Conservation (phyloP, 2,797 vertebrate species). For the Potorous gilbertii region DNA sequence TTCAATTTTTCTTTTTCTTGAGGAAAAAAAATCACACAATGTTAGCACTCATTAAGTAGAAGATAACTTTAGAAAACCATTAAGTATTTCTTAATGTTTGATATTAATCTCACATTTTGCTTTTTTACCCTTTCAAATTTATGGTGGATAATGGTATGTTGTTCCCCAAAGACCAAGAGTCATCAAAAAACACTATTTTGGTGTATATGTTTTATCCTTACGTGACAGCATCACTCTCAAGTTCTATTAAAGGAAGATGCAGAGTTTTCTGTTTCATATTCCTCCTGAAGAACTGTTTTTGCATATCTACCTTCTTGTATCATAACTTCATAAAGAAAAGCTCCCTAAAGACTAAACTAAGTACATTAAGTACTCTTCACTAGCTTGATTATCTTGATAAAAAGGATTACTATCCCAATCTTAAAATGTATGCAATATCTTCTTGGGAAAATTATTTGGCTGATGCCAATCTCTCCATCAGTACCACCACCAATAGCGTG, state of each 20-base stretch:
- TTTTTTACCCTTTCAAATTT: neutral
- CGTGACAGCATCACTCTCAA: neutral
- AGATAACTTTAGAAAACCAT: neutral
- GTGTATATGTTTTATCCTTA: slow-evolving; percentile 24
- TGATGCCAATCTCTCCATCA: neutral
- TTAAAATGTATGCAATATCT: neutral
- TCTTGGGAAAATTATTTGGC: neutral
- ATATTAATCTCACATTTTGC: neutral
- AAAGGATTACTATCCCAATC: neutral
- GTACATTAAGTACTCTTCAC: neutral
- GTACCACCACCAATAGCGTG: neutral
- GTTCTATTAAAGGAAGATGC: neutral
- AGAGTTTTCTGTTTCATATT: neutral
- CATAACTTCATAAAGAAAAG: neutral
- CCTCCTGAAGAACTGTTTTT: neutral
- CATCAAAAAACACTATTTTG: neutral
- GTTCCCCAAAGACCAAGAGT: neutral
- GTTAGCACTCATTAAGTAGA: neutral
- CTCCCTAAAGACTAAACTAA: slow-evolving; percentile 23
- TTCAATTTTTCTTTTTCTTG: neutral
- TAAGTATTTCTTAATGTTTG: neutral
- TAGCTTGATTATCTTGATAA: neutral
- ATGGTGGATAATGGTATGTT: neutral
- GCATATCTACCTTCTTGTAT: neutral
- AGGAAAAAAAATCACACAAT: neutral